Conservation (phyloP, 2,888 invertebrate genomes). For the Clivina fossor region DNA sequence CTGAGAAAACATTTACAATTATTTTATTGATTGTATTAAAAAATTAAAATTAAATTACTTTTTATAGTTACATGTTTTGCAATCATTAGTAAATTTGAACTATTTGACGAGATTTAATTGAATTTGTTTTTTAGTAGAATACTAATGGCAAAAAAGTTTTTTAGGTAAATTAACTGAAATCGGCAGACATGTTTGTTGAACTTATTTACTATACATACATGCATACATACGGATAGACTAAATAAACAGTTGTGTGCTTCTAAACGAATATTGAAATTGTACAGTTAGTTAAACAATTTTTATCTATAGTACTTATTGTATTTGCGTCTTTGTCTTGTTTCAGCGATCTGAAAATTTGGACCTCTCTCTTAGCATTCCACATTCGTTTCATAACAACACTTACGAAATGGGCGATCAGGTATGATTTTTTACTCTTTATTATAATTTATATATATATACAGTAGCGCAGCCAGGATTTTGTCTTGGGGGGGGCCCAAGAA, state of each 20-base stretch:
- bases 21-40: too few species aligned
- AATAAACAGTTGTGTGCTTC: not conserved
- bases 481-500: too few species aligned
- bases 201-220: not conserved
- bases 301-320: constrained; percentile 13
- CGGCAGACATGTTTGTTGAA: constrained; percentile 30
- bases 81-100: too few species aligned
- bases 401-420: constrained; percentile 81
- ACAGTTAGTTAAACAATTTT: constrained; percentile 32
- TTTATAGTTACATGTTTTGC: too few species aligned
- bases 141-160: too few species aligned
- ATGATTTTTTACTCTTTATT: constrained; percentile 42
- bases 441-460: constrained; percentile 5
- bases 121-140: too few species aligned
- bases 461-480: too few species aligned
- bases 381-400: constrained; percentile 66
- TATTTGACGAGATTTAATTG: too few species aligned
- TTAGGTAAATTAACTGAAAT: constrained; percentile 31
- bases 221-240: too few species aligned
- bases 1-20: too few species aligned
- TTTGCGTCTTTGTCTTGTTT: constrained; percentile 54
- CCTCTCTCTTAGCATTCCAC: constrained; percentile 69
- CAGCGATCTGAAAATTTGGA: constrained; percentile 78
- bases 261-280: constrained; percentile 31
- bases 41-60: too few species aligned